phyloP scores from a whole-genome alignment of 1,140 invertebrate genomes.

The Lordiphosa collinella region DNA sequence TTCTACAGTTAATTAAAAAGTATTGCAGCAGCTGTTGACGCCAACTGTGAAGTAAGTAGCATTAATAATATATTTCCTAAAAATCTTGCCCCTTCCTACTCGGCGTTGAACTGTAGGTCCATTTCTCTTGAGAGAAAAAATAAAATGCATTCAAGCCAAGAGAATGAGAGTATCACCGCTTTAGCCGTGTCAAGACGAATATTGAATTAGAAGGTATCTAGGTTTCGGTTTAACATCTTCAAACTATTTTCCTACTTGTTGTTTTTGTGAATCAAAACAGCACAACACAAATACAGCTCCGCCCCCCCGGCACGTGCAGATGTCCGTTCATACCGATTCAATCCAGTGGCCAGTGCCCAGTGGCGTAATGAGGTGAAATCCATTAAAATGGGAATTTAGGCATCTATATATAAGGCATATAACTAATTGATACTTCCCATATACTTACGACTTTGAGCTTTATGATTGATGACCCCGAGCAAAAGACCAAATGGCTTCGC shows the following conservation, averaged over 20 bases:
- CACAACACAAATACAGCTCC: not conserved
- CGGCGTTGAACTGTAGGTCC: too few relatives aligned
- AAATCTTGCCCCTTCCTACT: too few relatives aligned
- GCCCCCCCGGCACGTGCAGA: slow-evolving; percentile 6
- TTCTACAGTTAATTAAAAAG: too few relatives aligned
- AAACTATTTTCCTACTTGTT: not conserved
- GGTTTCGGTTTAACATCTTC: not conserved
- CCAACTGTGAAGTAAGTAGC: too few relatives aligned
- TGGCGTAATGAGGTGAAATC: slow-evolving; percentile 27
- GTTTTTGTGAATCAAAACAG: slow-evolving; percentile 18
- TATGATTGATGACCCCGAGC: slow-evolving; percentile 53
- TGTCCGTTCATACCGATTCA: slow-evolving; percentile 15
- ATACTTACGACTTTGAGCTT: slow-evolving; percentile 28
- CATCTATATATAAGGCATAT: slow-evolving; percentile 1
- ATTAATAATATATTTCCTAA: too few relatives aligned
- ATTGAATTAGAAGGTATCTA: slow-evolving; percentile 5
- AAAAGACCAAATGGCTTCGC: slow-evolving; percentile 11
- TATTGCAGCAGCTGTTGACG: too few relatives aligned
- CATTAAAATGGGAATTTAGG: slow-evolving; percentile 20
- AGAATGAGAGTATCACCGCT: too few relatives aligned
- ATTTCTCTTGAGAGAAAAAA: too few relatives aligned
- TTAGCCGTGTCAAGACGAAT: too few relatives aligned
- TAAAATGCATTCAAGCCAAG: too few relatives aligned
- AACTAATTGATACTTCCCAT: slow-evolving; percentile 40
- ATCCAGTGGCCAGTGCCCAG: slow-evolving; percentile 12